phyloP scores from a whole-genome alignment of 2,888 invertebrate species.

The Agriopis leucophaearia region DNA sequence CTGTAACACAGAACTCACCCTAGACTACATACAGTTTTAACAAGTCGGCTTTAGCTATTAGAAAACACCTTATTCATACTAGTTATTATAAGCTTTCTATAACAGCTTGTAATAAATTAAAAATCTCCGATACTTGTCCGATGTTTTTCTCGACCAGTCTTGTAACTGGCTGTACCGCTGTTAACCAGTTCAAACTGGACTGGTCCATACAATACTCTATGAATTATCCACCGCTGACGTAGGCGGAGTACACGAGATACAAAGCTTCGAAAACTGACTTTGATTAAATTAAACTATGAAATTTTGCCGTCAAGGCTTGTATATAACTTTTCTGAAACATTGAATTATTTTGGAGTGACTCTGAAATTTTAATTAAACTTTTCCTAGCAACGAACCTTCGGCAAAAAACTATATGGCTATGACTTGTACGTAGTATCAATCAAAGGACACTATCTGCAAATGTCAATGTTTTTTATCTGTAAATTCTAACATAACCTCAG shows the following conservation, averaged over 20 bases:
- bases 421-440: too few species aligned
- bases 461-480: too few species aligned
- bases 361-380: too few species aligned
- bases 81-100: conserved; percentile 19
- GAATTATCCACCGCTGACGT: conserved; percentile 49
- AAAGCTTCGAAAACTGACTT: conserved; percentile 1
- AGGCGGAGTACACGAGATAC: conserved; percentile 44
- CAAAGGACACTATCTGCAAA: too few species aligned
- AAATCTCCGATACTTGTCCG: conserved; percentile 14
- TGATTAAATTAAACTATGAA: not conserved
- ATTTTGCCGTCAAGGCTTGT: too few species aligned
- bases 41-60: not conserved
- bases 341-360: too few species aligned
- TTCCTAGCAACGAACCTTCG: too few species aligned
- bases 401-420: too few species aligned
- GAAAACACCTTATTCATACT: conserved; percentile 7
- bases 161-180: conserved; percentile 17
- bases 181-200: conserved; percentile 42
- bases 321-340: too few species aligned
- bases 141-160: conserved; percentile 18
- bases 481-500: too few species aligned
- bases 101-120: conserved; percentile 18
- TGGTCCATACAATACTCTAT: conserved; percentile 55
- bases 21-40: too few species aligned
- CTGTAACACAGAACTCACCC: too few species aligned